These are phyloP conservation scores for Antennarius maculatus DNA, from an alignment of 2,797 vertebrate species.

Conservation along the genomic window DNA sequence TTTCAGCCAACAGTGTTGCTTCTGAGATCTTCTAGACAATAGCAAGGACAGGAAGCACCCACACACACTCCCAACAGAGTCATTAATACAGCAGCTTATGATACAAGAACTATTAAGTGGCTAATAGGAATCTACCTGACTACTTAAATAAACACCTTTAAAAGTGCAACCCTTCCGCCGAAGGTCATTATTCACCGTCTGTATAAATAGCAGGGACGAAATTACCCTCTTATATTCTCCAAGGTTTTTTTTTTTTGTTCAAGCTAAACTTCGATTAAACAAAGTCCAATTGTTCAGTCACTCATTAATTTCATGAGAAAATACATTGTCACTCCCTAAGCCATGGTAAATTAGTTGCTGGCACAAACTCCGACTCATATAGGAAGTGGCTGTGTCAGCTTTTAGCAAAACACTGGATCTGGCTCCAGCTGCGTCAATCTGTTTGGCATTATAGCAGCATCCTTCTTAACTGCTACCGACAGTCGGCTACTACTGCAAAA, in stretches of 20 bases:
- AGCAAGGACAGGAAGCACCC: slow-evolving; percentile 3
- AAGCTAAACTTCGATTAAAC: slow-evolving; percentile 40
- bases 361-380: slow-evolving; percentile 47
- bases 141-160: not conserved
- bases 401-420: slow-evolving; percentile 25
- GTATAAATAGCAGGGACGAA: slow-evolving; percentile 15
- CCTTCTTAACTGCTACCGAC: too few relatives aligned
- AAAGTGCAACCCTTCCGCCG: slow-evolving; percentile 1
- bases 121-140: not conserved
- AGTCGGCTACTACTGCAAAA: too few relatives aligned
- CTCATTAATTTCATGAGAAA: slow-evolving; percentile 53
- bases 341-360: slow-evolving; percentile 52
- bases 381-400: slow-evolving; percentile 43
- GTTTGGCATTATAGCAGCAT: slow-evolving; percentile 10
- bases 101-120: not conserved
- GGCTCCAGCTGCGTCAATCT: slow-evolving; percentile 34
- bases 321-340: slow-evolving; percentile 45
- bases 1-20: not conserved
- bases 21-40: not conserved
- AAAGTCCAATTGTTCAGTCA: slow-evolving; percentile 50
- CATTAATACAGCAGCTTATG: not conserved
- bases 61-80: not conserved
- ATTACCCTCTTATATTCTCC: not conserved
- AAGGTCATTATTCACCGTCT: slow-evolving; percentile 3
- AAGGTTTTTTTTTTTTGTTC: not conserved